Percentiles rank a stretch among this genome's conserved stretches.
These are phyloP conservation scores for Corvus cornix DNA, from an alignment of 2,113 vertebrate genomes.

Conservation along the genomic window DNA sequence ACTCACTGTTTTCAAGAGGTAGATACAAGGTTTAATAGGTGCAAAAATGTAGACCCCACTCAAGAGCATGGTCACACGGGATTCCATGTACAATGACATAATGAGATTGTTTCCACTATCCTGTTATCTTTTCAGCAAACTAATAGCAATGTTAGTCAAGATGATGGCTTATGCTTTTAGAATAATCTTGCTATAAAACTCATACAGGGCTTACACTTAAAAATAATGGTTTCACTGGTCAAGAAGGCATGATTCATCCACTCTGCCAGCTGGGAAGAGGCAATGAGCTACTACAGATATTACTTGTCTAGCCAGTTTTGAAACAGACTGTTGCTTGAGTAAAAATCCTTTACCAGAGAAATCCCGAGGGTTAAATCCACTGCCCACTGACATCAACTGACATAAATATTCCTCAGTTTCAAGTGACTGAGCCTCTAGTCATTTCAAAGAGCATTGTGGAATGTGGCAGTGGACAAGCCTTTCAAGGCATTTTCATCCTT, in stretches of 20 bases:
- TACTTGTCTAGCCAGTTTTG: background rate
- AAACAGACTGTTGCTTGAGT: background rate
- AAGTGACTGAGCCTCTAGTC: background rate
- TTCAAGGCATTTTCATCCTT: background rate
- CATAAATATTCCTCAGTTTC: background rate
- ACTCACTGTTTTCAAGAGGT: conserved; percentile 1
- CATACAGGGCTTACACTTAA: background rate
- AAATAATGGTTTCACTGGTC: background rate
- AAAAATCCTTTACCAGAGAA: background rate
- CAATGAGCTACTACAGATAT: background rate
- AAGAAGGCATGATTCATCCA: background rate
- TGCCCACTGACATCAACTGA: background rate
- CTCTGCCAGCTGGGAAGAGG: background rate
- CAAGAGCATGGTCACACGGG: background rate
- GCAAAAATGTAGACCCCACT: background rate
- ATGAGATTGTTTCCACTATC: background rate
- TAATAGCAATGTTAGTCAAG: background rate
- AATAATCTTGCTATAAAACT: background rate
- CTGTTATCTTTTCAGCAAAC: background rate
- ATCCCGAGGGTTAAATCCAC: background rate
- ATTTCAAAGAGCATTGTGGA: background rate
- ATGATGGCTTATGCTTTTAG: background rate
- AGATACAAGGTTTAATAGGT: background rate
- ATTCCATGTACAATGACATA: background rate
- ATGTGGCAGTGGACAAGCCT: background rate